Conservation (phyloP, 2,113 vertebrate species). For the Chitala chitala region DNA sequence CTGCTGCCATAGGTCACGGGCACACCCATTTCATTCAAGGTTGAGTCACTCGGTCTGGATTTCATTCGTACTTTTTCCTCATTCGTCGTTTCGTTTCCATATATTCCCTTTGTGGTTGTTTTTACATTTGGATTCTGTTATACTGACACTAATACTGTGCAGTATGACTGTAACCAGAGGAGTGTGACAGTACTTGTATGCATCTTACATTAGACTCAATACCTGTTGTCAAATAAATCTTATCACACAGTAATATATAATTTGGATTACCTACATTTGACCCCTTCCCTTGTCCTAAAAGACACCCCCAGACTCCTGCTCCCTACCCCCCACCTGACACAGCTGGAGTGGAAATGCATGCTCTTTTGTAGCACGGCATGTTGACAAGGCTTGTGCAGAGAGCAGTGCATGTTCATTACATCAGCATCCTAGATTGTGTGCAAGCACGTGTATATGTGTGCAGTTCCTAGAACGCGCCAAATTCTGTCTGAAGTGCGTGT, state of each 20-base stretch:
- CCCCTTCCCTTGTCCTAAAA: slow-evolving; percentile 10
- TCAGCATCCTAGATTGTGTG: slow-evolving; percentile 11
- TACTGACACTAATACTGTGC: neutral
- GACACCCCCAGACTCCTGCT: neutral
- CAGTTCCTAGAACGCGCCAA: neutral
- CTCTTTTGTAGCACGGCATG: slow-evolving; percentile 37
- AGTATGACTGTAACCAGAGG: slow-evolving; percentile 24
- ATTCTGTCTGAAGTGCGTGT: neutral
- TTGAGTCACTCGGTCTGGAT: slow-evolving; percentile 2
- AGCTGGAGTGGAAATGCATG: slow-evolving; percentile 40
- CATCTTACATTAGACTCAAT: slow-evolving; percentile 1
- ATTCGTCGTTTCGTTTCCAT: neutral
- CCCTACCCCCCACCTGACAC: slow-evolving; percentile 25
- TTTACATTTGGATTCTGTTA: slow-evolving; percentile 8
- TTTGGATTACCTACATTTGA: neutral
- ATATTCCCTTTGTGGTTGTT: neutral
- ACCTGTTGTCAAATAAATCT: slow-evolving; percentile 1
- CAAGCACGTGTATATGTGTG: slow-evolving; percentile 9
- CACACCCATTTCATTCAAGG: slow-evolving; percentile 7
- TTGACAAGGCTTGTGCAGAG: slow-evolving; percentile 20
- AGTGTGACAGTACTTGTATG: slow-evolving; percentile 22
- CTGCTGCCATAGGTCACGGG: too few species aligned
- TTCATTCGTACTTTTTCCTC: neutral
- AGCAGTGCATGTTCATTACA: slow-evolving; percentile 27
- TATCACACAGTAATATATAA: slow-evolving; percentile 13